These are phyloP conservation scores for Drosophila falleni DNA, from an alignment of 2,888 invertebrate species.

Conservation along the genomic window DNA sequence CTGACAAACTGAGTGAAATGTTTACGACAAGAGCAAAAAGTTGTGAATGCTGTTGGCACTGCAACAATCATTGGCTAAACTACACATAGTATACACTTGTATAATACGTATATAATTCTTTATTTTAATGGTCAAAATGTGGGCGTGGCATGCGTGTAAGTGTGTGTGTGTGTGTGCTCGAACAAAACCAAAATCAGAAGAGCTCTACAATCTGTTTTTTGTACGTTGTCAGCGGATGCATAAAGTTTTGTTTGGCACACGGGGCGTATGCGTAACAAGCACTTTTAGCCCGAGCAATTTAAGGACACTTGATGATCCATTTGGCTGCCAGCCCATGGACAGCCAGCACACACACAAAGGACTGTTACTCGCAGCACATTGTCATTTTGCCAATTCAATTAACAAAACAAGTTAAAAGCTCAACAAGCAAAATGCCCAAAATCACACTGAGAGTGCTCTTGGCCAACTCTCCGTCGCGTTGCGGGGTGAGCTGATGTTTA, in stretches of 20 bases:
- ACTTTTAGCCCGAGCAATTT: conserved; percentile 51
- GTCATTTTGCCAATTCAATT: conserved; percentile 74
- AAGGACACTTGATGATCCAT: conserved; percentile 42
- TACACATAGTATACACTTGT: not conserved
- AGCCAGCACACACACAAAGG: conserved; percentile 53
- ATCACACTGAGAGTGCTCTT: not conserved
- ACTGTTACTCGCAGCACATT: conserved; percentile 34
- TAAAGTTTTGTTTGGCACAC: conserved; percentile 68
- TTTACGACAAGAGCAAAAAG: conserved; percentile 57
- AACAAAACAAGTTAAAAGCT: conserved; percentile 61
- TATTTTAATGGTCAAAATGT: conserved; percentile 38
- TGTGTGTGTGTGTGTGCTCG: conserved; percentile 18
- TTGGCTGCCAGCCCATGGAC: conserved; percentile 45
- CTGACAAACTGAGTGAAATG: conserved; percentile 62
- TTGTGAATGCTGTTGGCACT: conserved; percentile 45
- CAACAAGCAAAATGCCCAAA: conserved; percentile 50
- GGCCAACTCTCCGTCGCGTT: not conserved
- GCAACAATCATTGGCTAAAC: conserved; percentile 31
- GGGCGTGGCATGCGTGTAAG: conserved; percentile 25
- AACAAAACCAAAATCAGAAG: conserved; percentile 56
- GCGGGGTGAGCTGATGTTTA: conserved; percentile 39
- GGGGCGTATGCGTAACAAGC: conserved; percentile 73
- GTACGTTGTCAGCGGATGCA: conserved; percentile 36
- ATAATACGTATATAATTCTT: conserved; percentile 28
- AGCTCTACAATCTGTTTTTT: conserved; percentile 52